Base-by-base conservation (phyloP, 2,113 vertebrate species). In the Camelus bactrianus region DNA sequence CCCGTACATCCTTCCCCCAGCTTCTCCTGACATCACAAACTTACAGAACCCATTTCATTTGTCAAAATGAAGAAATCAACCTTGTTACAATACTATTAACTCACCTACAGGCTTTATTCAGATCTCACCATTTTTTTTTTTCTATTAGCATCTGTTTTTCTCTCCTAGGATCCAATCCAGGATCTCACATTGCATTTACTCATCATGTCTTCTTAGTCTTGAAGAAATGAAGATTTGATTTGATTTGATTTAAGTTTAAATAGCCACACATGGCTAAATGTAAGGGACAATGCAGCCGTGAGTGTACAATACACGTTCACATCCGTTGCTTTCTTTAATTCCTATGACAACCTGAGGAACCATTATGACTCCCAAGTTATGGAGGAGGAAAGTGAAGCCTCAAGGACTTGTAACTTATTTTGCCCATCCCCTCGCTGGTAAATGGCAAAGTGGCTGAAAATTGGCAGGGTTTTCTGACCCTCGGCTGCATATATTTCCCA, bases 401-500 rank as follows among this genome's bases (percentile, higher is more conserved):
- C 0, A 30, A 26, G 28, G 0, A 69, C 16, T 42, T 26, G 38
- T 26, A 89, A 60, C 86, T 93, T 81, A 32, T 15, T 42, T 42
- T 42, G 38, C 17, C 67, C 0, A 1, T 76, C 94, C 42, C 12
- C n/a, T 52, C 80, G 8, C 84, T 30, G 20, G 84, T 32, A 81
- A 93, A 69, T 14, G 24, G 69, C 94, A 69, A 70, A 95, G 92
- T 6, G 42, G 85, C 28, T 94, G 89, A 89, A 77, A 96, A 89
- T 91, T 67, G n/a, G 84, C 62, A 65, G 92, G 91, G 70, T 81
- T 89, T 89, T 88, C 95, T 97, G 95, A 97, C 85, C 93, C 75
- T 54, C 0, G 0, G 56, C 38, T 1, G 38, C 48, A 22, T 22
- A 35, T 80, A 81, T 67, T 95, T 95, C 91, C 77, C 30, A 20